These are phyloP conservation scores for Eupelmus urozonus DNA, from an alignment of 2,888 invertebrate species.

Conservation along the genomic window DNA sequence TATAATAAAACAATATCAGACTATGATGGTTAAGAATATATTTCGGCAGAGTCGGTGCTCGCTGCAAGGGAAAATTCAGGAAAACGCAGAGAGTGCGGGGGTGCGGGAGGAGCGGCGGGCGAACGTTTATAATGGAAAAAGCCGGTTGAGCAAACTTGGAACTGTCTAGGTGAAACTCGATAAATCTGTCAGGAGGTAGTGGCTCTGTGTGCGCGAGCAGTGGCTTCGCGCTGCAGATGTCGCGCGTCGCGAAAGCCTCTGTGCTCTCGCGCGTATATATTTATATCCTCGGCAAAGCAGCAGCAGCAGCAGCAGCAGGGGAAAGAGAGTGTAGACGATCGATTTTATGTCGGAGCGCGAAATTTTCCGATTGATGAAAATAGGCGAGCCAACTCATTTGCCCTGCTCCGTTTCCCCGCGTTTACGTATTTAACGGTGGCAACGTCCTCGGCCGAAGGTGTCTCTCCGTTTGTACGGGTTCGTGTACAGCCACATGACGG, in stretches of 20 bases:
- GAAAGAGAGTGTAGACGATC: slow-evolving; percentile 2
- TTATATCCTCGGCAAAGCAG: neutral
- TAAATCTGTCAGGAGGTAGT: slow-evolving; percentile 23
- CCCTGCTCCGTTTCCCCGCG: neutral
- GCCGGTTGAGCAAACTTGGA: slow-evolving; percentile 24
- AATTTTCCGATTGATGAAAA: slow-evolving; percentile 44
- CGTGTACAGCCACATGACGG: slow-evolving; percentile 14
- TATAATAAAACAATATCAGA: no score
- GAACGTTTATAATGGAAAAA: slow-evolving; percentile 27
- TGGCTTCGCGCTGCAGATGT: slow-evolving; percentile 36
- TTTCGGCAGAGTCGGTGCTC: no score
- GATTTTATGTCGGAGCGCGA: slow-evolving; percentile 22
- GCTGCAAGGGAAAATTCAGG: neutral
- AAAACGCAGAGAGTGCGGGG: neutral
- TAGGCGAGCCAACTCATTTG: slow-evolving; percentile 31
- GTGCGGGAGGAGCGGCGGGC: neutral
- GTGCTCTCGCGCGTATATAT: neutral
- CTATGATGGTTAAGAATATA: no score
- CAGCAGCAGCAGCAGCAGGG: no score
- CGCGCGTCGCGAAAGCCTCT: slow-evolving; percentile 10
- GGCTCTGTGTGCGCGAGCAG: neutral
- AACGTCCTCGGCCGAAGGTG: neutral
- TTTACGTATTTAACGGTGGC: slow-evolving; percentile 2
- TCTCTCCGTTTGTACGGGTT: neutral
- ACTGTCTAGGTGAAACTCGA: slow-evolving; percentile 20